phyloP scores from a whole-genome alignment of 2,113 vertebrate species.

The Anseranas semipalmata region DNA sequence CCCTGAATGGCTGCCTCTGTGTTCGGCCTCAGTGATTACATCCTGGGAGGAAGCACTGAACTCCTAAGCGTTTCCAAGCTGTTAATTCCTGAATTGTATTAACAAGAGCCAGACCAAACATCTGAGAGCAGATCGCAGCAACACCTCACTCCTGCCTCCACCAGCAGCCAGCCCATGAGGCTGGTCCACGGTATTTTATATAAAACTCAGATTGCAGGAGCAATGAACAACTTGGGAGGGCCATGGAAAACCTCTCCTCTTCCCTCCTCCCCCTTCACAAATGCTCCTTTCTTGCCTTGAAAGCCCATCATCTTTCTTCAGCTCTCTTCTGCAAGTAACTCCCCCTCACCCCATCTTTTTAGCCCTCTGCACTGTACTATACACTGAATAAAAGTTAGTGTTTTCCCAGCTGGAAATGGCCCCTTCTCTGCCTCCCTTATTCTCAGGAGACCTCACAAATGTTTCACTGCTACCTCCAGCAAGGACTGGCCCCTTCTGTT shows the following conservation, averaged over 20 bases:
- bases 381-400: not conserved
- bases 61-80: constrained; percentile 28
- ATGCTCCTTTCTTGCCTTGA: not conserved
- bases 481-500: constrained; percentile 31
- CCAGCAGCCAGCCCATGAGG: not conserved
- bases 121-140: not conserved
- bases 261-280: not conserved
- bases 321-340: not conserved
- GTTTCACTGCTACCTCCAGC: constrained; percentile 29
- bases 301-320: not conserved
- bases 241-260: not conserved
- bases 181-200: not conserved
- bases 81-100: constrained; percentile 51
- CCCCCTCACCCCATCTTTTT: not conserved
- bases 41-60: not conserved
- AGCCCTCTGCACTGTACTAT: not conserved
- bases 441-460: constrained; percentile 29
- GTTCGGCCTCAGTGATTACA: not conserved
- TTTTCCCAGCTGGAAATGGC: constrained; percentile 38
- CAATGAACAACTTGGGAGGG: not conserved
- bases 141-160: not conserved
- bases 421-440: not conserved
- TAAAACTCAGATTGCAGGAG: not conserved
- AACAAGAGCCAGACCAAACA: constrained; percentile 8
- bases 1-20: constrained; percentile 16